These are phyloP conservation scores for Augochlorella aurata DNA, from an alignment of 2,888 invertebrate species.

Conservation along the genomic window DNA sequence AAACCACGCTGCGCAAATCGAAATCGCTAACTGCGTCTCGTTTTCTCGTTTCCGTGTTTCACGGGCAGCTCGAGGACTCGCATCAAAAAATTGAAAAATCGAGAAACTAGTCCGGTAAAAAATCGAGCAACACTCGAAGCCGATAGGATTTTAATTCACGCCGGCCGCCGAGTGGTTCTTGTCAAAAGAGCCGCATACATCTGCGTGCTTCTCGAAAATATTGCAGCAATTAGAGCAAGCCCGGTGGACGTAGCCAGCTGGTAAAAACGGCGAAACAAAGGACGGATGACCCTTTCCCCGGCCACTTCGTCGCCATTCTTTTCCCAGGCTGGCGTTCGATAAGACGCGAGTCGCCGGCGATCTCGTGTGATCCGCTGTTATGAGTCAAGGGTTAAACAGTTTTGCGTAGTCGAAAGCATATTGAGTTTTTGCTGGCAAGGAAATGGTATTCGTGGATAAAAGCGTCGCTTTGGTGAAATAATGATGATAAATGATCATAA, in stretches of 20 bases:
- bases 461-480: too few relatives aligned
- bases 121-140: neutral
- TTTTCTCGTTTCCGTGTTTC: too few relatives aligned
- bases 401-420: neutral
- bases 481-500: too few relatives aligned
- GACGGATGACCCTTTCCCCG: neutral
- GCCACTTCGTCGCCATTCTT: neutral
- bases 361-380: neutral
- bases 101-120: neutral
- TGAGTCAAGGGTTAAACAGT: too few relatives aligned
- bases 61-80: too few relatives aligned
- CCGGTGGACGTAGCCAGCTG: neutral
- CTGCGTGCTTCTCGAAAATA: constrained; percentile 25
- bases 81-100: too few relatives aligned
- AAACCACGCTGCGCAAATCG: too few relatives aligned
- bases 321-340: constrained; percentile 1
- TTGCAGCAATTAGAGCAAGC: constrained; percentile 33
- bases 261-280: neutral
- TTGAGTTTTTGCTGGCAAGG: too few relatives aligned
- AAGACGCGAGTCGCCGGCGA: neutral
- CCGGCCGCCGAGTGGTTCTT: neutral
- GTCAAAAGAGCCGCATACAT: neutral
- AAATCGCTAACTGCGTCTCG: too few relatives aligned
- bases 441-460: too few relatives aligned
- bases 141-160: constrained; percentile 2